A percentile compares a stretch with the other conserved stretches of the same genome.
Conservation (phyloP, 2,113 vertebrate genomes). For the Callaeas wilsoni region DNA sequence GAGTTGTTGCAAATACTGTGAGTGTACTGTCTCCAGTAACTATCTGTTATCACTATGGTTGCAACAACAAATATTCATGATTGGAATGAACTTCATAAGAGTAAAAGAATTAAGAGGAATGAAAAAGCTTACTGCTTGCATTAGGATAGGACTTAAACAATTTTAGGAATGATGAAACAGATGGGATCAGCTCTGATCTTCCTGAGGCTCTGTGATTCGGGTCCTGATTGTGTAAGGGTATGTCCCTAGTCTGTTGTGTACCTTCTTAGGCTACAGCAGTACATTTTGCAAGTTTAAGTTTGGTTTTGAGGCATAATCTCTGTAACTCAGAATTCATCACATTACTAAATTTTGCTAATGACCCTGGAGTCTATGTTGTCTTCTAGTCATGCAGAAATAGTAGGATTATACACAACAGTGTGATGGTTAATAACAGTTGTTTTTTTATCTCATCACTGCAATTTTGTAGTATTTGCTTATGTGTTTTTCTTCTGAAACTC, state of each 20-base stretch:
- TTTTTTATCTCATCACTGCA: neutral
- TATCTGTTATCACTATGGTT: conserved; percentile 20
- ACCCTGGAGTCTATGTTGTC: neutral
- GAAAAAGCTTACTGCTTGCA: conserved; percentile 17
- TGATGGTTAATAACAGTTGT: neutral
- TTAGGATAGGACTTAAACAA: neutral
- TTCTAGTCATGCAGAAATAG: neutral
- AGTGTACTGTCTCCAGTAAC: neutral
- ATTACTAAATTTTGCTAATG: neutral
- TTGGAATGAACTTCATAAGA: conserved; percentile 3
- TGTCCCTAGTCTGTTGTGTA: neutral
- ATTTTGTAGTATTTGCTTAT: neutral
- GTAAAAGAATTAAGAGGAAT: conserved; percentile 16
- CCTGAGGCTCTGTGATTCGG: neutral
- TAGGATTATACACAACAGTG: neutral
- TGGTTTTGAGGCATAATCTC: neutral
- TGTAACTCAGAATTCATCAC: neutral
- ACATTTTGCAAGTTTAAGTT: neutral
- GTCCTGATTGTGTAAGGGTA: neutral
- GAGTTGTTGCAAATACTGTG: neutral
- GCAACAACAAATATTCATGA: conserved; percentile 18
- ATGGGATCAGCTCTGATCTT: neutral
- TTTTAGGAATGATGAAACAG: neutral
- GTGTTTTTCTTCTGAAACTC: neutral
- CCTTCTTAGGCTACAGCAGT: neutral